These are phyloP conservation scores for Thalpophila matura DNA, from an alignment of 2,888 invertebrate genomes.

Conservation along the genomic window DNA sequence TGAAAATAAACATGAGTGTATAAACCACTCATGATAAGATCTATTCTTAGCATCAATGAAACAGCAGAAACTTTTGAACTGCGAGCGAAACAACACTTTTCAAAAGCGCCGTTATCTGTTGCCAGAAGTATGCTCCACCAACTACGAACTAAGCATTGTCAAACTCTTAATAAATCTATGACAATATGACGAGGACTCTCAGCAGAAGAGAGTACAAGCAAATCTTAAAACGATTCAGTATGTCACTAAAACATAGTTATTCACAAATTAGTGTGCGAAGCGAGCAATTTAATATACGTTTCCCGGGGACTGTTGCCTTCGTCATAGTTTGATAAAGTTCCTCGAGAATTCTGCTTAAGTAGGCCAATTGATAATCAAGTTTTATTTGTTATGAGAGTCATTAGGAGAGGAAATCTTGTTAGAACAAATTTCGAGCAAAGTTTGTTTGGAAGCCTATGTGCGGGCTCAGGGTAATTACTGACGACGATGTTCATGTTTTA, in stretches of 20 bases:
- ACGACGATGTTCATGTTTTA: slow-evolving; percentile 62
- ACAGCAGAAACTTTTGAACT: slow-evolving; percentile 23
- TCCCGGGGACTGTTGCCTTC: slow-evolving; percentile 65
- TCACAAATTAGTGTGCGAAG: slow-evolving; percentile 49
- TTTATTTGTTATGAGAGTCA: slow-evolving; percentile 77
- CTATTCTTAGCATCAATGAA: slow-evolving; percentile 15
- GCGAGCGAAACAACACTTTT: not conserved
- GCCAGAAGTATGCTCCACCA: not conserved
- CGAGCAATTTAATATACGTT: slow-evolving; percentile 59
- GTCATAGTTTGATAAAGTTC: slow-evolving; percentile 71
- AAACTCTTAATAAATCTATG: not conserved
- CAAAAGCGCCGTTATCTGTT: slow-evolving; percentile 14
- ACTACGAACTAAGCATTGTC: slow-evolving; percentile 4
- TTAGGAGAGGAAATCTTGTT: slow-evolving; percentile 71
- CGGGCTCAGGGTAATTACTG: slow-evolving; percentile 71
- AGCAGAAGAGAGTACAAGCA: not conserved
- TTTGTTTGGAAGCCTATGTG: slow-evolving; percentile 71
- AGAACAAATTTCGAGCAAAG: slow-evolving; percentile 72
- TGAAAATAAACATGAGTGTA: too few relatives aligned
- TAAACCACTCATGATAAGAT: slow-evolving; percentile 35
- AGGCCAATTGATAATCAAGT: slow-evolving; percentile 77
- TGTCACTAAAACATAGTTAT: slow-evolving; percentile 43
- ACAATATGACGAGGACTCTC: not conserved
- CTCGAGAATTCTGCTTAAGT: slow-evolving; percentile 66
- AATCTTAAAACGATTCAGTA: slow-evolving; percentile 20